Evolutionary conservation across 2,888 invertebrate genomes (phyloP).

Genomic region (Drosophila formosana): DNA sequence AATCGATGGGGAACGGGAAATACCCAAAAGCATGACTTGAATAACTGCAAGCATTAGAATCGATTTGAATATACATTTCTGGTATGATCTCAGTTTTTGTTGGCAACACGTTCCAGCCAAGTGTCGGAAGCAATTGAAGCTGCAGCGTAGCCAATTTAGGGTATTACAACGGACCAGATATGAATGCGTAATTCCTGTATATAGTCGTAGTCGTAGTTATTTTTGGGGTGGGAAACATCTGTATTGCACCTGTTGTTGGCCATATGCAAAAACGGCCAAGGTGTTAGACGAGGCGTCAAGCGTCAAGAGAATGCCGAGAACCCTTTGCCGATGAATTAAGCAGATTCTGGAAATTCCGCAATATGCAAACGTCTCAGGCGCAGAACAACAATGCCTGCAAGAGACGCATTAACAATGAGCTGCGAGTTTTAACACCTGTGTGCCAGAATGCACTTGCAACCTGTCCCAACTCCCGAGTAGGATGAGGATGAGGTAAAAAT

Average conservation of each 20-base stretch:
- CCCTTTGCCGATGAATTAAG: conserved; percentile 69
- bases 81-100: not conserved
- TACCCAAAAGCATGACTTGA: conserved; percentile 1
- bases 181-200: conserved; percentile 19
- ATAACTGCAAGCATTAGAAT: not conserved
- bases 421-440: conserved; percentile 77
- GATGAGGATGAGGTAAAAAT: conserved; percentile 55
- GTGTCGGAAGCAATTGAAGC: conserved; percentile 1
- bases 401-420: conserved; percentile 72
- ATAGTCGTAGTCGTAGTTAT: not conserved
- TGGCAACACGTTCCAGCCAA: conserved; percentile 5
- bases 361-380: conserved; percentile 47
- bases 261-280: conserved; percentile 46
- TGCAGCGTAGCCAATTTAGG: conserved; percentile 34
- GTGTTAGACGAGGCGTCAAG: conserved; percentile 22
- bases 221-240: conserved; percentile 19
- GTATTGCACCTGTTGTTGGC: conserved; percentile 51
- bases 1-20: not conserved
- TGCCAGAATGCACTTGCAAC: conserved; percentile 73
- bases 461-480: not conserved
- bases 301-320: conserved; percentile 29
- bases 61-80: not conserved
- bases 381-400: conserved; percentile 35
- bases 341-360: conserved; percentile 79
- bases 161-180: not conserved